Conservation (phyloP, 92 coral and sea anemone genomes). For the Palythoa grandis region DNA sequence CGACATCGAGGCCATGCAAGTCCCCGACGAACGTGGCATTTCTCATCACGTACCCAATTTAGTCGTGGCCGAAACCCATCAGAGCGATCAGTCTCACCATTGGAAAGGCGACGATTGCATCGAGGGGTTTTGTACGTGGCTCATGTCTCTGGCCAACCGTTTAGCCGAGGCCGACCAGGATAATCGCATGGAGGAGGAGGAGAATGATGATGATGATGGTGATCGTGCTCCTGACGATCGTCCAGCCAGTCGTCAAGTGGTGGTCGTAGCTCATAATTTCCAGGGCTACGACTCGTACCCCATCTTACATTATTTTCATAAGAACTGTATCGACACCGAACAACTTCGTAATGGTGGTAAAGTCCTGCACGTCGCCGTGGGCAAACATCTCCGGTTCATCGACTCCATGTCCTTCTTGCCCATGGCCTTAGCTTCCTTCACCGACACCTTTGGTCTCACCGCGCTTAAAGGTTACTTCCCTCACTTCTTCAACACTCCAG, state of each 20-base stretch:
- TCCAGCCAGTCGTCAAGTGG: too few relatives aligned
- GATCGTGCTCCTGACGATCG: too few relatives aligned
- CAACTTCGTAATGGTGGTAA: constrained; percentile 35
- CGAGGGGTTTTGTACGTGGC: neutral
- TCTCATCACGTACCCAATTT: neutral
- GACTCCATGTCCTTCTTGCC: neutral
- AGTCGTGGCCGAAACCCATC: too few relatives aligned
- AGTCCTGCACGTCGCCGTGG: constrained; percentile 32
- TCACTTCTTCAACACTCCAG: neutral
- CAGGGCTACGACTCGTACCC: too few relatives aligned
- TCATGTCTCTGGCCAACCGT: too few relatives aligned
- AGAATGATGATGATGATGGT: too few relatives aligned
- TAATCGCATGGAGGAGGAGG: too few relatives aligned
- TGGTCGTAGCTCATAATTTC: too few relatives aligned
- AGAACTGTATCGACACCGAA: neutral
- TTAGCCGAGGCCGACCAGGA: too few relatives aligned
- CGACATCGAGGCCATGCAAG: constrained; percentile 9
- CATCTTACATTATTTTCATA: neutral
- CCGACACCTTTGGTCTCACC: constrained; percentile 38
- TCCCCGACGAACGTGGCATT: neutral
- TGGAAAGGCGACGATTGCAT: constrained; percentile 6
- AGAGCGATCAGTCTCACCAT: too few relatives aligned
- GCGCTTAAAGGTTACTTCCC: constrained; percentile 26
- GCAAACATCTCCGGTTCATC: neutral
- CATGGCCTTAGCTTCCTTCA: constrained; percentile 27